Conservation (phyloP, 2,797 vertebrate genomes). For the Megalops cyprinoides region DNA sequence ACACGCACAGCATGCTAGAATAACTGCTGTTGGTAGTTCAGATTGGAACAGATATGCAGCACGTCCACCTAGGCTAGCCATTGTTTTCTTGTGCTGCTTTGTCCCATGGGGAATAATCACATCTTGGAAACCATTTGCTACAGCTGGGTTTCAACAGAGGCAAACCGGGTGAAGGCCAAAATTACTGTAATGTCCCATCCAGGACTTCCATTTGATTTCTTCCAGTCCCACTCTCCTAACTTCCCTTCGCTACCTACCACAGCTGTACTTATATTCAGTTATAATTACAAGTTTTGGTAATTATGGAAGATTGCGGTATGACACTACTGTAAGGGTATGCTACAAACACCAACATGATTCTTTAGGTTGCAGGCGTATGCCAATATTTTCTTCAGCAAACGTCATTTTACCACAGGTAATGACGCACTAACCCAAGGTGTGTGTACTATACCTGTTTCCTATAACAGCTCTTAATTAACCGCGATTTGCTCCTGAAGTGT, state of each 20-base stretch:
- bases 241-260: background rate
- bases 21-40: too few species aligned
- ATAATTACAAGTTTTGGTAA: background rate
- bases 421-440: background rate
- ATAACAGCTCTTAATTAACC: background rate
- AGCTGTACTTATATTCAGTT: background rate
- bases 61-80: background rate
- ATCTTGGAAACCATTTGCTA: conserved; percentile 37
- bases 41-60: background rate
- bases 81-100: background rate
- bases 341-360: too few species aligned
- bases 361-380: background rate
- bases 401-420: background rate
- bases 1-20: too few species aligned
- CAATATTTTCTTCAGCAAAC: background rate
- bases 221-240: background rate
- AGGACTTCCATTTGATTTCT: background rate
- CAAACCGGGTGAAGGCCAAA: conserved; percentile 39
- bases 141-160: conserved; percentile 43
- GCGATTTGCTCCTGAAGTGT: background rate
- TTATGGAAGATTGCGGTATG: background rate
- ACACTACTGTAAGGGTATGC: too few species aligned
- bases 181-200: background rate
- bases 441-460: background rate
- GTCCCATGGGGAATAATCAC: conserved; percentile 18